phyloP scores from a whole-genome alignment of 2,797 vertebrate genomes.

The Crax fasciolata region DNA sequence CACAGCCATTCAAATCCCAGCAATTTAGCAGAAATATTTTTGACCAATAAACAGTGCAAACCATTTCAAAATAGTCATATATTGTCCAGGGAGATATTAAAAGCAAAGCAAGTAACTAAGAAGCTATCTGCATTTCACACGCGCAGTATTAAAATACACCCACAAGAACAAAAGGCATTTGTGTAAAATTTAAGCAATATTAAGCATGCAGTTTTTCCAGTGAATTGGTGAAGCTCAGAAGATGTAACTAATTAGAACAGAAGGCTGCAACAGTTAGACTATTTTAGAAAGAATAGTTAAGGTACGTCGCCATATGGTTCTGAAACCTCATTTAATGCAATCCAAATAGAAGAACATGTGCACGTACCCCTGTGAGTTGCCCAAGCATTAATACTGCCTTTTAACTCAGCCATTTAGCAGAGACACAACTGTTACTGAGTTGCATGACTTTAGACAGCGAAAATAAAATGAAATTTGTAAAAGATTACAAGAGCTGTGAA shows the following conservation, averaged over 20 bases:
- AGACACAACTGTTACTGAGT: constrained; percentile 61
- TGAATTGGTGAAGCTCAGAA: constrained; percentile 60
- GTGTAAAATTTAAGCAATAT: constrained; percentile 67
- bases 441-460: constrained; percentile 22
- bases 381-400: constrained; percentile 66
- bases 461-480: constrained; percentile 27
- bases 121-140: constrained; percentile 34
- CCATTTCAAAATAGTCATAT: not conserved
- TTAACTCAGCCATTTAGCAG: constrained; percentile 62
- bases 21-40: not conserved
- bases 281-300: constrained; percentile 68
- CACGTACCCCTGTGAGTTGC: constrained; percentile 58
- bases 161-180: constrained; percentile 60
- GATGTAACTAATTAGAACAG: constrained; percentile 69
- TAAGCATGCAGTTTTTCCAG: constrained; percentile 40
- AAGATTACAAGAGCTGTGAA: constrained; percentile 35
- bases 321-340: constrained; percentile 72
- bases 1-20: not conserved
- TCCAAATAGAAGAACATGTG: constrained; percentile 65
- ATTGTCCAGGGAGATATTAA: constrained; percentile 38
- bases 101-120: constrained; percentile 55
- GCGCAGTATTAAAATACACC: constrained; percentile 21
- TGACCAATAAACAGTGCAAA: not conserved
- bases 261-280: constrained; percentile 73
- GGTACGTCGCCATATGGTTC: constrained; percentile 63